A percentile compares a stretch with the other conserved stretches of the same genome.
Evolutionary conservation across 2,888 invertebrate species (phyloP).

Genomic region (Slavum lentiscoides): DNA sequence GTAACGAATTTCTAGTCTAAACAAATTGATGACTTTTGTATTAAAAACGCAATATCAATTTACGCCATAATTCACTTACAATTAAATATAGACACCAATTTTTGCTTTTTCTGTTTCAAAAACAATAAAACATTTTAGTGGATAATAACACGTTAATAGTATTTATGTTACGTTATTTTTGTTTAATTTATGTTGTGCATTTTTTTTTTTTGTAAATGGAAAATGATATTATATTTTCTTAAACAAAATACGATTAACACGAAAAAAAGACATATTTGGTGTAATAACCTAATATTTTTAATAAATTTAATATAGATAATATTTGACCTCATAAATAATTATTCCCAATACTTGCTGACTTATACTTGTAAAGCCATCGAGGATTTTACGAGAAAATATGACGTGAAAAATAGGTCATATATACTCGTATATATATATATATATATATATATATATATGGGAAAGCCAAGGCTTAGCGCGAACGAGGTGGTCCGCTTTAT

Average conservation of each 20-base stretch:
- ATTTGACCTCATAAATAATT: slow-evolving; percentile 23
- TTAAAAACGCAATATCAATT: too few relatives aligned
- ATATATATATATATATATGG: too few relatives aligned
- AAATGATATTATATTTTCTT: not conserved
- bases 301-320: not conserved
- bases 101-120: too few relatives aligned
- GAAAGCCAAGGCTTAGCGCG: not conserved
- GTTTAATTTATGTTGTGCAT: too few relatives aligned
- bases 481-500: not conserved
- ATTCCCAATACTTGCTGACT: not conserved
- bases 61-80: too few relatives aligned
- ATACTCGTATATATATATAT: not conserved
- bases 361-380: not conserved
- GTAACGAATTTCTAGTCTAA: too few relatives aligned
- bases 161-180: too few relatives aligned
- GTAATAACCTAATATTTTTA: not conserved
- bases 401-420: not conserved
- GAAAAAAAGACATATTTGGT: not conserved
- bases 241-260: not conserved
- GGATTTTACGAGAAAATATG: not conserved
- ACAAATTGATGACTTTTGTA: too few relatives aligned
- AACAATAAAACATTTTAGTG: too few relatives aligned
- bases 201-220: too few relatives aligned
- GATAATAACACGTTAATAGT: too few relatives aligned
- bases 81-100: too few relatives aligned